These are phyloP conservation scores for Magallana gigas DNA, from an alignment of 1,140 invertebrate species.

Conservation along the genomic window DNA sequence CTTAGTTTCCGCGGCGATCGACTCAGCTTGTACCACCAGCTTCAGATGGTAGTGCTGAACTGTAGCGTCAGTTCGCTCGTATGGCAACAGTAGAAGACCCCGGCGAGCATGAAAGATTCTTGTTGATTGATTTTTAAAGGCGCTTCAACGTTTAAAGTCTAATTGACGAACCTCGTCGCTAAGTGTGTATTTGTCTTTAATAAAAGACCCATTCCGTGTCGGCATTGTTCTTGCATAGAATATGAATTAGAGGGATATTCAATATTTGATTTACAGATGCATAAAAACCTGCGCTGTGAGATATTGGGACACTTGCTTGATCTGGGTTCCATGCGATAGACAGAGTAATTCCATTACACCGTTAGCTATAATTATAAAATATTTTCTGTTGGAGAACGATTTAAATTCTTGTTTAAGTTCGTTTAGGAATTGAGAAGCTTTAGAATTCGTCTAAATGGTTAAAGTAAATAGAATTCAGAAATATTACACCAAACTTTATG, in stretches of 20 bases:
- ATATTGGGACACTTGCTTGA: neutral
- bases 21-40: neutral
- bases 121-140: constrained; percentile 33
- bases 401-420: neutral
- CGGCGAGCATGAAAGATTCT: neutral
- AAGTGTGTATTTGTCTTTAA: constrained; percentile 32
- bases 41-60: neutral
- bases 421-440: constrained; percentile 10
- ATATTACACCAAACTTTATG: neutral
- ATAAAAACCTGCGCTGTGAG: neutral
- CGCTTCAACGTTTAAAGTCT: constrained; percentile 27
- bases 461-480: constrained; percentile 16
- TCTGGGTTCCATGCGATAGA: neutral
- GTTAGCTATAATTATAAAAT: constrained; percentile 25
- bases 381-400: neutral
- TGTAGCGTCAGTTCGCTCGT: neutral
- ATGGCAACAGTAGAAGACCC: neutral
- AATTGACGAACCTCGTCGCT: constrained; percentile 28
- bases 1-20: neutral
- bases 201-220: constrained; percentile 5
- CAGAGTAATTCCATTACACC: neutral
- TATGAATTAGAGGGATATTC: constrained; percentile 5
- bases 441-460: constrained; percentile 31
- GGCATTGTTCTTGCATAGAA: neutral
- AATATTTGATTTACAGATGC: neutral